Base-by-base conservation (phyloP, 2,797 vertebrate species). In the Gastrophryne carolinensis region DNA sequence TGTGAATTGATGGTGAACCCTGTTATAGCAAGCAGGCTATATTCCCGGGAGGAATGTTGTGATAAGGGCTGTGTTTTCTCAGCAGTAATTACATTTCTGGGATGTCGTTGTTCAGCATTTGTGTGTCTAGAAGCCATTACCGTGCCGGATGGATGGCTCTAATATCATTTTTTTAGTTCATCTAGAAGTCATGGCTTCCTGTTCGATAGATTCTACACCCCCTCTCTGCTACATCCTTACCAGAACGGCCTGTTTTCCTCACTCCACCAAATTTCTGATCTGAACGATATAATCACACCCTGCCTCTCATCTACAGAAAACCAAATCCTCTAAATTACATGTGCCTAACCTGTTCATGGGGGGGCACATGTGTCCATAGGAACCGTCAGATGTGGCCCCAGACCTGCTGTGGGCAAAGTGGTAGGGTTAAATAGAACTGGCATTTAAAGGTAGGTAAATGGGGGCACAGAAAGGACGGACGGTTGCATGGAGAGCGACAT, bases 61-160 rank as follows among this genome's bases (percentile, higher is more conserved):
- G 6, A 13, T 27, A 1, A 13, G 39, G n/a, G 39, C 37, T 7
- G 39, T 26, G 6, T 15, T 27, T 4, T 62, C 58, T 15, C 58
- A 17, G 58, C 41, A 21, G 29, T 65, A 65, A 65, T 65, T 49
- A 13, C 9, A 3, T 63, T 63, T 24, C 15, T 17, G 60, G 24
- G 52, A 41, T n/a, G 61, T 12, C 1, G 15, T 24, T 37, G 12
- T 3, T 24, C 41, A 30, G 15, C 2, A 4, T 12, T 64, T 19
- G 26, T 47, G 39, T 47, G 39, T 64, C 62, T 52, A 66, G 29
- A 35, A 34, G 44, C 47, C 63, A 66, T 66, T 66, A 66, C 27
- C 9, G n/a, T 1, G 60, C 37, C 58, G 21, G 35, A 62, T 29
- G 61, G 12, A 8, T 0, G 62, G 41, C 19, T 3, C 15, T 57